phyloP scores from a whole-genome alignment of 1,140 invertebrate species.

The Aethina tumida region DNA sequence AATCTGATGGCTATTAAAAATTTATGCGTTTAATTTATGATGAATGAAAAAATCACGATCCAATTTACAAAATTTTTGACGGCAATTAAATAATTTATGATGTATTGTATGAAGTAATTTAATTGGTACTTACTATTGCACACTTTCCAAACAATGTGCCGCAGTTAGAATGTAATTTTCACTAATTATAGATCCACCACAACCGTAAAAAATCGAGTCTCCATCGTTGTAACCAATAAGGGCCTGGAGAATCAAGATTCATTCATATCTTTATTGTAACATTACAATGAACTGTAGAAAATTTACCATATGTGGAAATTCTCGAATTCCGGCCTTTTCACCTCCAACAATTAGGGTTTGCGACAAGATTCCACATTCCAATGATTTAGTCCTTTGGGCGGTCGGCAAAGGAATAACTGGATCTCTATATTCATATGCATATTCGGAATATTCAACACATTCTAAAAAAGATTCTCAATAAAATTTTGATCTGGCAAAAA shows the following conservation, averaged over 20 bases:
- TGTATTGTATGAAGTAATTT: too few relatives aligned
- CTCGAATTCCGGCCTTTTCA: constrained; percentile 13
- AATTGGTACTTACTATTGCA: too few relatives aligned
- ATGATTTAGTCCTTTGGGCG: too few relatives aligned
- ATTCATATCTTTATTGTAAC: too few relatives aligned
- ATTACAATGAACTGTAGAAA: too few relatives aligned
- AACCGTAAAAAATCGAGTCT: constrained; percentile 4
- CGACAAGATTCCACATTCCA: constrained; percentile 9
- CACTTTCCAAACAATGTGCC: constrained; percentile 59
- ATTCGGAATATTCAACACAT: constrained; percentile 13
- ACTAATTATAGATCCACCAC: constrained; percentile 61
- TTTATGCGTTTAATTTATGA: too few relatives aligned
- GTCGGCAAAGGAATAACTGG: too few relatives aligned
- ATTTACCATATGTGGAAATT: constrained; percentile 27
- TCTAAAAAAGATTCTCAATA: constrained; percentile 10
- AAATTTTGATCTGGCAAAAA: neutral
- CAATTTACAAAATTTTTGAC: too few relatives aligned
- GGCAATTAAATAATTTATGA: too few relatives aligned
- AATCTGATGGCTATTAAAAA: too few relatives aligned
- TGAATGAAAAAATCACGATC: too few relatives aligned
- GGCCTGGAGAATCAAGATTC: neutral
- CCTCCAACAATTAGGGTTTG: constrained; percentile 22
- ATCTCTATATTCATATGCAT: too few relatives aligned
- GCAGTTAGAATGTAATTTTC: constrained; percentile 59
- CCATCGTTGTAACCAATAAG: neutral